phyloP scores from a whole-genome alignment of 2,888 invertebrate genomes.

The Gymnoscelis rufifasciata region DNA sequence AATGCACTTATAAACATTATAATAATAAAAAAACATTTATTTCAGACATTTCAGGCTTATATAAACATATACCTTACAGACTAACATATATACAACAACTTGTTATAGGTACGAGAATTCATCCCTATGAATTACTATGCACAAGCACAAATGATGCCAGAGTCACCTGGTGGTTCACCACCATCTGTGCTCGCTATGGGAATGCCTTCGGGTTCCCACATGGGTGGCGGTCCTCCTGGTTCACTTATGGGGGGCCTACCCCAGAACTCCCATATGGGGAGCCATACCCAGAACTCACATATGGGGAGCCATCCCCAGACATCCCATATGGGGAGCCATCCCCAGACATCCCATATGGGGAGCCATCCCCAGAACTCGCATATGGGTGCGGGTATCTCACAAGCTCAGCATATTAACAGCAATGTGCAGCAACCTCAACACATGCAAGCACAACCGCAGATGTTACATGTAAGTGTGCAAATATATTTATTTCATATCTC shows the following conservation, averaged over 20 bases:
- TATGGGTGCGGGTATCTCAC: slow-evolving; percentile 10
- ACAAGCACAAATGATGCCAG: slow-evolving; percentile 45
- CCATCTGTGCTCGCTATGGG: slow-evolving; percentile 34
- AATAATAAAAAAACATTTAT: no score
- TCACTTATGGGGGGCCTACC: background rate
- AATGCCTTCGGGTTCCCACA: background rate
- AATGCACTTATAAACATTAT: no score
- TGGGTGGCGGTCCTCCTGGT: background rate
- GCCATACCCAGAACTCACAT: background rate
- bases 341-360: background rate
- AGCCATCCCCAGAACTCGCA: slow-evolving; percentile 1
- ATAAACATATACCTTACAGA: no score
- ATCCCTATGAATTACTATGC: slow-evolving; percentile 61
- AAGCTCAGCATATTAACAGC: slow-evolving; percentile 6
- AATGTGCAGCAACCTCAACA: slow-evolving; percentile 11
- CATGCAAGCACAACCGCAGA: slow-evolving; percentile 38
- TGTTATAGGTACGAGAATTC: slow-evolving; percentile 55
- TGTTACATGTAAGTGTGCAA: slow-evolving; percentile 58
- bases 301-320: no score
- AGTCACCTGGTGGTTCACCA: slow-evolving; percentile 58
- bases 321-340: background rate
- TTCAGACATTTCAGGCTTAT: no score
- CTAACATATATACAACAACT: background rate
- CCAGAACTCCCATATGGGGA: slow-evolving; percentile 1
- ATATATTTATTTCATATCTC: no score